Percentiles rank a stretch among this genome's conserved stretches.
phyloP scores from a whole-genome alignment of 2,113 vertebrate species.

The Fulmarus glacialis region DNA sequence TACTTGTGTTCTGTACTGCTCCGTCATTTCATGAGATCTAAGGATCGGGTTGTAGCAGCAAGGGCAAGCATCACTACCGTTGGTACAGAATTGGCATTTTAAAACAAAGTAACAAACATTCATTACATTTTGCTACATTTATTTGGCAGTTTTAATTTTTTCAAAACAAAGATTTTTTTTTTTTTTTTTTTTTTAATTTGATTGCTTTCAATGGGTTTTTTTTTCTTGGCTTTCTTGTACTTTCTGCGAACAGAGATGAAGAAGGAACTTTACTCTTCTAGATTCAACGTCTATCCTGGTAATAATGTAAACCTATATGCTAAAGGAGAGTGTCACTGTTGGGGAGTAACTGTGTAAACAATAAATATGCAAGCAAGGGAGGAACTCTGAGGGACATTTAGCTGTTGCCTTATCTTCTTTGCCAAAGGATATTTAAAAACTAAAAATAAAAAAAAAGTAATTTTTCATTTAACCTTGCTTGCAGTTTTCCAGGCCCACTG shows the following conservation, averaged over 20 bases:
- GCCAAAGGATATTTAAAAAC: neutral
- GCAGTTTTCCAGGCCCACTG: neutral
- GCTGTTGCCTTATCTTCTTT: neutral
- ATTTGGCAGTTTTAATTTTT: neutral
- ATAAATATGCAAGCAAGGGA: neutral
- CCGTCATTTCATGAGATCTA: neutral
- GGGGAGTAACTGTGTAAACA: neutral
- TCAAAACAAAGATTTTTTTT: neutral
- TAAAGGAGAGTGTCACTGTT: neutral
- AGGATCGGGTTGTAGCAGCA: neutral
- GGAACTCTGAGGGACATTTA: neutral
- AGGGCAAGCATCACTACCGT: neutral
- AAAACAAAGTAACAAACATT: neutral
- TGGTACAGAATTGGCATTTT: neutral
- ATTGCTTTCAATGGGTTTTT: neutral
- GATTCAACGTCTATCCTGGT: neutral
- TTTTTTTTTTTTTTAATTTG: neutral
- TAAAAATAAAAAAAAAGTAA: neutral
- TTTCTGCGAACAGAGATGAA: neutral
- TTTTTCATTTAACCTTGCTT: neutral
- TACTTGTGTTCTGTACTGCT: neutral
- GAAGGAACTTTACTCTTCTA: neutral
- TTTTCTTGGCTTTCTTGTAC: neutral
- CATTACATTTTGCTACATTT: neutral
- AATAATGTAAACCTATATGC: neutral